Evolutionary conservation across 2,888 invertebrate species (phyloP).

Genomic region (Parasteatoda lunata): DNA sequence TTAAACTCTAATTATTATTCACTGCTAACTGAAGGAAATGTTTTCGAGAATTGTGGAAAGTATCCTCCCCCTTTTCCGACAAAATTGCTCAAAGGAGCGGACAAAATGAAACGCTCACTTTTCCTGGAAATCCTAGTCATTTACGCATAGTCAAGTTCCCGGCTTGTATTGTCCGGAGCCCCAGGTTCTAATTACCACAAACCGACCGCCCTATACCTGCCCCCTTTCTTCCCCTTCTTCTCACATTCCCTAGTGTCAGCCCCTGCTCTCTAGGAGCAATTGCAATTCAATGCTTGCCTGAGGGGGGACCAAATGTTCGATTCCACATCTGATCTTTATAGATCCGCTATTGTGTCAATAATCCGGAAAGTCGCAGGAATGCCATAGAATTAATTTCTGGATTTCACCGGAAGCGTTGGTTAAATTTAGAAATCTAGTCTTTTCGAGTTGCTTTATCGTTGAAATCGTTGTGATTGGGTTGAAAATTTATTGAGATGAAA

Average conservation of each 20-base stretch:
- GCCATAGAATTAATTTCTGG: background rate
- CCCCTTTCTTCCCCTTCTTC: background rate
- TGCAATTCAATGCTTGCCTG: slow-evolving; percentile 30
- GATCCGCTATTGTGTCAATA: slow-evolving; percentile 9
- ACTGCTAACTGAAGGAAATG: slow-evolving; percentile 15
- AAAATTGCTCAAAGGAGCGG: slow-evolving; percentile 30
- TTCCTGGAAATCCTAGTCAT: slow-evolving; percentile 43
- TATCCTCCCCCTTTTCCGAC: background rate
- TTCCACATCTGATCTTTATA: slow-evolving; percentile 23
- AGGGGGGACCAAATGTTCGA: slow-evolving; percentile 12
- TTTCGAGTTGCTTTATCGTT: background rate
- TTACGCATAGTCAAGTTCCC: slow-evolving; percentile 33
- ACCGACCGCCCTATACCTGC: slow-evolving; percentile 29
- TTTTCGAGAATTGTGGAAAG: slow-evolving; percentile 27
- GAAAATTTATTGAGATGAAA: too few species aligned
- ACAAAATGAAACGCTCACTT: slow-evolving; percentile 32
- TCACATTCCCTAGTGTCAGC: background rate
- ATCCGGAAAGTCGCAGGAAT: background rate
- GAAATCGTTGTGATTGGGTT: background rate
- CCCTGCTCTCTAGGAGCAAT: slow-evolving; percentile 21
- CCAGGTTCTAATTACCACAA: slow-evolving; percentile 55
- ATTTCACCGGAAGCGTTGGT: background rate
- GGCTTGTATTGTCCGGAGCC: slow-evolving; percentile 43
- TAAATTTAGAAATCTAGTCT: slow-evolving; percentile 1
- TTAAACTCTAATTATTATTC: background rate